Conservation (phyloP, 2,113 vertebrate species). For the Poecilia latipinna region DNA sequence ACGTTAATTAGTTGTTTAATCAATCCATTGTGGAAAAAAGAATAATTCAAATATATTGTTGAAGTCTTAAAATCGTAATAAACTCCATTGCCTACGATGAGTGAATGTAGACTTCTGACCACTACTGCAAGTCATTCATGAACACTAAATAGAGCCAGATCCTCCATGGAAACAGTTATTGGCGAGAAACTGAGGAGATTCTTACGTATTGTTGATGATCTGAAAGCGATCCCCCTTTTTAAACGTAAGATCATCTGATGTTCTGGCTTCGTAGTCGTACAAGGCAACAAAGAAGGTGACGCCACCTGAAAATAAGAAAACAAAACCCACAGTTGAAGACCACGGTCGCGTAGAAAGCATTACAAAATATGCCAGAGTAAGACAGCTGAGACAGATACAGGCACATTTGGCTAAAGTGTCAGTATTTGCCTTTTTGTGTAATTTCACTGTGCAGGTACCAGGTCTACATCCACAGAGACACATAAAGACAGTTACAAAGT, state of each 20-base stretch:
- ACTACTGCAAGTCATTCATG: constrained; percentile 43
- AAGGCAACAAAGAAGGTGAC: constrained; percentile 99
- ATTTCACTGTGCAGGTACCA: not conserved
- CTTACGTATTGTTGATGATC: constrained; percentile 99
- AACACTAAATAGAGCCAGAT: not conserved
- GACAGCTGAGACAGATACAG: not conserved
- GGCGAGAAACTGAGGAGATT: constrained; percentile 21
- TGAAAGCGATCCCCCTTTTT: constrained; percentile 98
- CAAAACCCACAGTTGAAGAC: not conserved
- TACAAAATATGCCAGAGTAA: not conserved
- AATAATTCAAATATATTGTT: not conserved
- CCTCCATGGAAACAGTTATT: not conserved
- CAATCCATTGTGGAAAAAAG: no score
- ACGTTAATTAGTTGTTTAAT: no score
- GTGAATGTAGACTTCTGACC: not conserved
- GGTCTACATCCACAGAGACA: not conserved
- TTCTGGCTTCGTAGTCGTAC: constrained; percentile 99
- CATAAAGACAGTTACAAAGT: no score
- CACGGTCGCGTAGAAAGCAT: not conserved
- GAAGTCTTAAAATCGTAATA: not conserved
- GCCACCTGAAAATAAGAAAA: constrained; percentile 82
- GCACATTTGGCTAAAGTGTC: not conserved
- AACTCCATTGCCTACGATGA: not conserved
- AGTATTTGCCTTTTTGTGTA: not conserved
- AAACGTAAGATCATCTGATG: constrained; percentile 97